Conservation (phyloP, 2,888 invertebrate species). For the Leucophora obtusa region DNA sequence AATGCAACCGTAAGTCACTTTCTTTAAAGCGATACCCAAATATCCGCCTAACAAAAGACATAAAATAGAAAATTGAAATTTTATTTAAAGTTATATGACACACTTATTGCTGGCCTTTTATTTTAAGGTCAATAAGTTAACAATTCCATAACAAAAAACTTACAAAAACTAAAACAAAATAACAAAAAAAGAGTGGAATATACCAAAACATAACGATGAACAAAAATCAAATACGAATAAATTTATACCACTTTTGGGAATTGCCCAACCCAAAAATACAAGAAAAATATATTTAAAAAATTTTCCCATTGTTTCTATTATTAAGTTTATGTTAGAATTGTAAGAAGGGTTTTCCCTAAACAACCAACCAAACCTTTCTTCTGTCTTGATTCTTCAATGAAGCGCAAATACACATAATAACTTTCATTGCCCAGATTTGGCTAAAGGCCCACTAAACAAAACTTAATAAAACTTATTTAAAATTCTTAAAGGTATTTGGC, state of each 20-base stretch:
- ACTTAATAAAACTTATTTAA: conserved; percentile 44
- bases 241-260: conserved; percentile 49
- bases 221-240: conserved; percentile 21
- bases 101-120: conserved; percentile 51
- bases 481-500: conserved; percentile 42
- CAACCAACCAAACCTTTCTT: conserved; percentile 28
- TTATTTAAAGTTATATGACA: conserved; percentile 59
- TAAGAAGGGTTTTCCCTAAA: conserved; percentile 45
- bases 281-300: conserved; percentile 25
- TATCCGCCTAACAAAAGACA: conserved; percentile 14
- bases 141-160: neutral
- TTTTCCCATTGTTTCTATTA: conserved; percentile 43
- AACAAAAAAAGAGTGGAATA: conserved; percentile 1
- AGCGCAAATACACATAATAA: conserved; percentile 35
- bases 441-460: conserved; percentile 46
- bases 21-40: conserved; percentile 22
- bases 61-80: conserved; percentile 47
- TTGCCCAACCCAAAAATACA: conserved; percentile 57
- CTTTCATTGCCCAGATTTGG: conserved; percentile 60
- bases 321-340: neutral
- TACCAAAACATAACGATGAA: neutral
- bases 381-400: conserved; percentile 42
- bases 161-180: conserved; percentile 15
- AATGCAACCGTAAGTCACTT: conserved; percentile 49
- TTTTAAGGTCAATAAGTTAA: conserved; percentile 57